Conservation (phyloP, 1,140 invertebrate species). For the Frieseomelitta varia region DNA sequence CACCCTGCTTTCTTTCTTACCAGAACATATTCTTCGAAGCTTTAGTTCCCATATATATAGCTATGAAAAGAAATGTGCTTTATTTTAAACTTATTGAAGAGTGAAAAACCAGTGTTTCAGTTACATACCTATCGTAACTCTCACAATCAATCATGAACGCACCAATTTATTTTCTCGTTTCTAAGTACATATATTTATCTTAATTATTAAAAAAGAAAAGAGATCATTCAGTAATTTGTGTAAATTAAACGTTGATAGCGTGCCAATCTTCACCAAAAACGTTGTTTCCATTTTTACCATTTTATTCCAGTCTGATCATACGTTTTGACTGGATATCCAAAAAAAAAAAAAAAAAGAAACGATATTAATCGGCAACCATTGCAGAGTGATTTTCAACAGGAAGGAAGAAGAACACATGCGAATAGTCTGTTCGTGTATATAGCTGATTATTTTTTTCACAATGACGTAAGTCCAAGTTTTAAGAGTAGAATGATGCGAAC, state of each 20-base stretch:
- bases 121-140: neutral
- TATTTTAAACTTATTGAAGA: neutral
- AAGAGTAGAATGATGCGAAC: conserved; percentile 68
- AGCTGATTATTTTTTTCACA: conserved; percentile 33
- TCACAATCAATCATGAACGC: neutral
- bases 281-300: conserved; percentile 57
- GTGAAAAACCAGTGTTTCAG: too few relatives aligned
- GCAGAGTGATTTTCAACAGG: neutral
- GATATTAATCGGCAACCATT: neutral
- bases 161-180: neutral
- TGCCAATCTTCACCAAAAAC: conserved; percentile 35
- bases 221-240: conserved; percentile 11
- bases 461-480: conserved; percentile 69
- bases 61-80: neutral
- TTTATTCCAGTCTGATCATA: neutral
- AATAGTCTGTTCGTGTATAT: neutral
- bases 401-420: neutral
- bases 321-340: too few relatives aligned
- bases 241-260: conserved; percentile 46
- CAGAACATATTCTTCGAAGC: neutral
- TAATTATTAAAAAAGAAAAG: neutral
- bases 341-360: too few relatives aligned
- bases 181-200: neutral
- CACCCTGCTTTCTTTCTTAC: conserved; percentile 36
- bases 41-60: neutral